Base-by-base conservation (phyloP, 2,888 invertebrate genomes). In the Rhogogaster chlorosoma region DNA sequence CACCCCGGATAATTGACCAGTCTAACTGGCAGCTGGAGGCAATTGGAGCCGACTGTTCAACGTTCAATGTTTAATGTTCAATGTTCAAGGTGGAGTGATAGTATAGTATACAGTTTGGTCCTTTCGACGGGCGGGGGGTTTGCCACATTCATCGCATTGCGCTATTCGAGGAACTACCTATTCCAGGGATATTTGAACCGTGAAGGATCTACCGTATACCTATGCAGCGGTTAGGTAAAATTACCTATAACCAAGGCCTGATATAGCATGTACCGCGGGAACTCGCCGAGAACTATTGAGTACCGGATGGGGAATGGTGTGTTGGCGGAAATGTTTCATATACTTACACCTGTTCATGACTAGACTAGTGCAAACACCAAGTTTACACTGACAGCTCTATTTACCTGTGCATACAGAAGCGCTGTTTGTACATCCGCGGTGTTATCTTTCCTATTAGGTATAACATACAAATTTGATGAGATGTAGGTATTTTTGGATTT, bases 321-420 rank as follows among this genome's bases (percentile, higher is more conserved):
- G 80, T 80, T 61, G 61, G 61, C 80, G 80, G 80, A 80, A 80
- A 80, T 80, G 80, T 80, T 80, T 80, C 80, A 80, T 80, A 80
- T 80, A 57, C 80, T 80, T 57, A 61, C 57, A 80, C 80, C 49
- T 80, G 80, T 80, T 57, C 61, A 80, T 80, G 61, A 57, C 61
- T 61, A n/a, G 12, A 9, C 36, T 22, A 80, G 32, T 80, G 80
- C 80, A 80, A 80, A 80, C 80, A 80, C 22, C 57, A 36, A 61
- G 22, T 80, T 61, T 61, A 80, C 80, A 61, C 80, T 57, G 80
- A 80, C 61, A 61, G 80, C 61, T 80, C 80, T 80, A 80, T 80
- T 80, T 61, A 61, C 80, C 61, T 61, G 38, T 38, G 49, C 18
- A 49, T 22, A 26, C 10, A 49, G 26, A 49, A 15, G 49, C 15